A percentile compares a stretch with the other conserved stretches of the same genome.
These are phyloP conservation scores for Parascotia fuliginaria DNA, from an alignment of 2,888 invertebrate genomes.

Conservation along the genomic window DNA sequence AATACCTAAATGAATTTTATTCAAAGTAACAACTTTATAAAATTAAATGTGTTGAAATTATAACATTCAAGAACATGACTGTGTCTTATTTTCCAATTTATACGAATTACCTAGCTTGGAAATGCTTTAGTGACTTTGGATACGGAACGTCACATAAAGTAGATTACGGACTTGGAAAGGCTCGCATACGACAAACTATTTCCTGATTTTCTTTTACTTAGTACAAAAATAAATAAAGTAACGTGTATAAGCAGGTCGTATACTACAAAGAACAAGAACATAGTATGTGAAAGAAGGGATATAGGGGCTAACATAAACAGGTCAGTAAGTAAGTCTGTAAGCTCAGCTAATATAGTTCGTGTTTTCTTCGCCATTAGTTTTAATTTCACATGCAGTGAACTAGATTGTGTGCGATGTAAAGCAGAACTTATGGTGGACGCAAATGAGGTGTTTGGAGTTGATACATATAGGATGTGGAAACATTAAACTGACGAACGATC, in stretches of 20 bases:
- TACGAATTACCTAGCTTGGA: neutral
- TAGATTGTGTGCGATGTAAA: slow-evolving; percentile 61
- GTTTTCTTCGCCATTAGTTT: slow-evolving; percentile 64
- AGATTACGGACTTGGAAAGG: slow-evolving; percentile 25
- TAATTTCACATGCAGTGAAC: slow-evolving; percentile 65
- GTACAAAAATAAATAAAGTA: slow-evolving; percentile 39
- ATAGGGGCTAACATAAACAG: slow-evolving; percentile 71
- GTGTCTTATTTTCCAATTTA: neutral
- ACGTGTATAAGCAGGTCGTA: slow-evolving; percentile 39
- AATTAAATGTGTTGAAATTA: too few relatives aligned
- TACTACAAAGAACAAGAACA: slow-evolving; percentile 57
- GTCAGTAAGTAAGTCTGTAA: slow-evolving; percentile 57
- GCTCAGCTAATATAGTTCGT: slow-evolving; percentile 67
- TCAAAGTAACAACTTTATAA: too few relatives aligned
- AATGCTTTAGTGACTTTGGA: slow-evolving; percentile 11
- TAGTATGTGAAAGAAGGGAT: slow-evolving; percentile 59
- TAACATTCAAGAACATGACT: neutral
- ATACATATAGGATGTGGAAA: slow-evolving; percentile 36
- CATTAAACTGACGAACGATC: slow-evolving; percentile 39
- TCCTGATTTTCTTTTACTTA: slow-evolving; percentile 43
- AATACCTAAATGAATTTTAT: too few relatives aligned
- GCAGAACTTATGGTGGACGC: slow-evolving; percentile 73
- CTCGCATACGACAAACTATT: slow-evolving; percentile 34
- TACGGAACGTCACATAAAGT: slow-evolving; percentile 19
- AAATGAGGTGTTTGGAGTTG: slow-evolving; percentile 71